A percentile compares a stretch with the other conserved stretches of the same genome.
Conservation (phyloP, 2,888 invertebrate genomes). For the Brachyopa scutellaris region DNA sequence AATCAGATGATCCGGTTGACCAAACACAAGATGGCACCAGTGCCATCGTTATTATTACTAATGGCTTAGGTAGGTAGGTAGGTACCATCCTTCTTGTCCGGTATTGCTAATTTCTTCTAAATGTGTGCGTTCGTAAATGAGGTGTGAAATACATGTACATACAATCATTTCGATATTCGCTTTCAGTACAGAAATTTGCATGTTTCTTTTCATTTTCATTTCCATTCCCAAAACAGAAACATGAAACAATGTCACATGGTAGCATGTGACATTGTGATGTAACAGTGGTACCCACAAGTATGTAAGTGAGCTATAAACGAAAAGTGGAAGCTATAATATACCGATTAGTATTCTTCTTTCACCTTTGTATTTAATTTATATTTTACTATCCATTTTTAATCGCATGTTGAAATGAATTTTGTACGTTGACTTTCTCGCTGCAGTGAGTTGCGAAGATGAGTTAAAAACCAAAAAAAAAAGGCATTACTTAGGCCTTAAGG, state of each 20-base stretch:
- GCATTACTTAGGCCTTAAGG: too few species aligned
- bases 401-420: slow-evolving; percentile 1
- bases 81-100: slow-evolving; percentile 10
- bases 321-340: neutral
- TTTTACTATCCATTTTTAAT: slow-evolving; percentile 4
- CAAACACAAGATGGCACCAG: slow-evolving; percentile 26
- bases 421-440: slow-evolving; percentile 24
- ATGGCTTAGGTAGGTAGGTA: too few species aligned
- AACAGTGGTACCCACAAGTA: slow-evolving; percentile 29
- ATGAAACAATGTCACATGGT: neutral
- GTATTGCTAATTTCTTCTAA: neutral
- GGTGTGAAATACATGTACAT: neutral
- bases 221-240: too few species aligned
- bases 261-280: slow-evolving; percentile 40
- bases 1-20: slow-evolving; percentile 12
- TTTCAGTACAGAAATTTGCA: slow-evolving; percentile 17
- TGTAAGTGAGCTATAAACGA: slow-evolving; percentile 18
- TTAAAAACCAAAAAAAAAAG: too few species aligned
- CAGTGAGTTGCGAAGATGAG: neutral
- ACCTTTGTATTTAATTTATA: slow-evolving; percentile 20
- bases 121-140: slow-evolving; percentile 1
- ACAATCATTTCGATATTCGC: slow-evolving; percentile 5
- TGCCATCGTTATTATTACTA: too few species aligned
- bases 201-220: too few species aligned
- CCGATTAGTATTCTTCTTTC: slow-evolving; percentile 50